Percentiles rank a stretch among this genome's conserved stretches.
These are phyloP conservation scores for Isichthys henryi DNA, from an alignment of 2,113 vertebrate genomes.

Conservation along the genomic window DNA sequence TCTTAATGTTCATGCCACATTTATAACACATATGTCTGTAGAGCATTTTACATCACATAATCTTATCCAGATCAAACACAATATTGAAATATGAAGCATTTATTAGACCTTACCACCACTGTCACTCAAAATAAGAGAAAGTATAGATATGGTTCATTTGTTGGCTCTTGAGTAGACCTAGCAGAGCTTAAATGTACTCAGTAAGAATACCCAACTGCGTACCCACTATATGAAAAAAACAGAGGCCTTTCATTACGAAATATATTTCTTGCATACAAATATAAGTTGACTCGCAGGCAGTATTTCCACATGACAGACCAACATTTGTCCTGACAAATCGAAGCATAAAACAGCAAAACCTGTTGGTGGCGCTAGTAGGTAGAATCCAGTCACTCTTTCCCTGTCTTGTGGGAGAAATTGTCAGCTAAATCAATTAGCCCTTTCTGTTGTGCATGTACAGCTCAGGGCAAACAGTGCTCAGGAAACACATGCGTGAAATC, in stretches of 20 bases:
- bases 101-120: not conserved
- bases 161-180: not conserved
- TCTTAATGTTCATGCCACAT: not conserved
- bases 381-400: not conserved
- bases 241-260: not conserved
- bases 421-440: not conserved
- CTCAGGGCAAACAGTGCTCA: not conserved
- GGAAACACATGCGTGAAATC: not conserved
- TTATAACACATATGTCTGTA: not conserved
- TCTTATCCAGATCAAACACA: not conserved
- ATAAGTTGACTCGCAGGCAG: not conserved
- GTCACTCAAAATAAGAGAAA: not conserved
- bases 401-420: not conserved
- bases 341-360: not conserved
- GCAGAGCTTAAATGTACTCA: not conserved
- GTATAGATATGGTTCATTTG: not conserved
- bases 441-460: not conserved
- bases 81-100: not conserved
- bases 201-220: not conserved
- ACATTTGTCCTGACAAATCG: not conserved
- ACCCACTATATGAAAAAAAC: not conserved
- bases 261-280: not conserved
- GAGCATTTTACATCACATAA: not conserved
- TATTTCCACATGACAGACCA: not conserved
- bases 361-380: not conserved